Evolutionary conservation across 2,888 invertebrate genomes (phyloP).

Genomic region (Itoplectis maculator): DNA sequence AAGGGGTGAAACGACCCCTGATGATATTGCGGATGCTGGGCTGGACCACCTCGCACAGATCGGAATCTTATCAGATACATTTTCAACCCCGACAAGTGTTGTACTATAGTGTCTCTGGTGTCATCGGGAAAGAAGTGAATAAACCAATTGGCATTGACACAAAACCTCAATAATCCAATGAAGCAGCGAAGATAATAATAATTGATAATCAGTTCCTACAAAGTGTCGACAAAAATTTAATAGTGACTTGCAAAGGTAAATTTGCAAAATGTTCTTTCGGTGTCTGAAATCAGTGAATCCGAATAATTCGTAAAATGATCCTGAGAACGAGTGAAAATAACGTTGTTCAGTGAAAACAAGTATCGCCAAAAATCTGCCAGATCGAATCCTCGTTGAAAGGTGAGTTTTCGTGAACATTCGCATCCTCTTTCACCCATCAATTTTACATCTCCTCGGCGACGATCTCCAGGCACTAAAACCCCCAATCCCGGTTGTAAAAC

Average conservation of each 20-base stretch:
- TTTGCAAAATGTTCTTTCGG: neutral
- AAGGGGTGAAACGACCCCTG: slow-evolving; percentile 64
- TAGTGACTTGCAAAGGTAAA: slow-evolving; percentile 14
- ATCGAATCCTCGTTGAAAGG: slow-evolving; percentile 27
- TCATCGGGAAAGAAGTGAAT: slow-evolving; percentile 20
- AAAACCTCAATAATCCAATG: neutral
- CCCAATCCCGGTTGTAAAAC: neutral
- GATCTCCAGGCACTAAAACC: neutral
- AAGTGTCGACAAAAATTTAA: slow-evolving; percentile 9
- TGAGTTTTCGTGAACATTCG: slow-evolving; percentile 27
- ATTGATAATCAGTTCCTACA: neutral
- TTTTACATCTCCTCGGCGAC: neutral
- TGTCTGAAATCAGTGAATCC: neutral
- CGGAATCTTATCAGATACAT: slow-evolving; percentile 70
- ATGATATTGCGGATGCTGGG: slow-evolving; percentile 58
- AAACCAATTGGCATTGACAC: neutral
- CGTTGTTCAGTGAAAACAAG: slow-evolving; percentile 19
- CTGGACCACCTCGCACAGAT: slow-evolving; percentile 58
- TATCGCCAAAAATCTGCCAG: neutral
- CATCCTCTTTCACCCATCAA: neutral
- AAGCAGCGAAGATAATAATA: neutral
- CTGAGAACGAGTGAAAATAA: slow-evolving; percentile 8
- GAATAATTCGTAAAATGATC: slow-evolving; percentile 48
- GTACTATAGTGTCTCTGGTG: neutral
- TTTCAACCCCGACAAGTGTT: slow-evolving; percentile 52